These are phyloP conservation scores for Onthophagus taurus DNA, from an alignment of 1,140 invertebrate species.

Conservation along the genomic window DNA sequence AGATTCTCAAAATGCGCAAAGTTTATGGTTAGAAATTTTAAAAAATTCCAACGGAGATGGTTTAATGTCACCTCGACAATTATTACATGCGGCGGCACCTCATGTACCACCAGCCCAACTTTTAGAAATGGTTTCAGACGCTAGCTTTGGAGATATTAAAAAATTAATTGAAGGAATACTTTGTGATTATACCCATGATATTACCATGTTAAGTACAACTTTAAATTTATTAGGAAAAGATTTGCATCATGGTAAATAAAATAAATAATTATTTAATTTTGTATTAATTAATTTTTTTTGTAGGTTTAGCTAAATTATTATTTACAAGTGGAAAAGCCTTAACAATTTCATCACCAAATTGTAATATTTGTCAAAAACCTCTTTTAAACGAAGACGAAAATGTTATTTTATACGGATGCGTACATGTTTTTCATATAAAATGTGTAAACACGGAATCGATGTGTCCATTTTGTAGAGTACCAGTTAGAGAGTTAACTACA, in stretches of 20 bases:
- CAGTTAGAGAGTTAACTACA: slow-evolving; percentile 9
- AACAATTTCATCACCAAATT: slow-evolving; percentile 22
- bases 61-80: slow-evolving; percentile 33
- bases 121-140: slow-evolving; percentile 40
- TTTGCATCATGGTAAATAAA: slow-evolving; percentile 35
- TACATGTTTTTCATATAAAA: slow-evolving; percentile 31
- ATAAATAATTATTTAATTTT: not conserved
- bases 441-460: slow-evolving; percentile 20
- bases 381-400: slow-evolving; percentile 18
- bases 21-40: slow-evolving; percentile 40
- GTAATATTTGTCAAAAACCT: slow-evolving; percentile 29
- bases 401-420: slow-evolving; percentile 31
- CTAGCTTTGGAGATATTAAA: slow-evolving; percentile 43
- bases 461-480: slow-evolving; percentile 30
- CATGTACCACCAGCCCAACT: slow-evolving; percentile 43
- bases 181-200: slow-evolving; percentile 39
- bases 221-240: slow-evolving; percentile 36
- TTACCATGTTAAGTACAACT: slow-evolving; percentile 34
- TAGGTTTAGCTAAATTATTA: slow-evolving; percentile 32
- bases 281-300: slow-evolving; percentile 16
- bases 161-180: slow-evolving; percentile 41
- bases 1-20: slow-evolving; percentile 34
- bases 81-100: slow-evolving; percentile 43
- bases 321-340: slow-evolving; percentile 24
- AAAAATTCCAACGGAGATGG: slow-evolving; percentile 33